Evolutionary conservation across 2,797 vertebrate genomes (phyloP), one percentile per base, ranked within the genome.

Genomic region (Coranthus polyacanthus): DNA sequence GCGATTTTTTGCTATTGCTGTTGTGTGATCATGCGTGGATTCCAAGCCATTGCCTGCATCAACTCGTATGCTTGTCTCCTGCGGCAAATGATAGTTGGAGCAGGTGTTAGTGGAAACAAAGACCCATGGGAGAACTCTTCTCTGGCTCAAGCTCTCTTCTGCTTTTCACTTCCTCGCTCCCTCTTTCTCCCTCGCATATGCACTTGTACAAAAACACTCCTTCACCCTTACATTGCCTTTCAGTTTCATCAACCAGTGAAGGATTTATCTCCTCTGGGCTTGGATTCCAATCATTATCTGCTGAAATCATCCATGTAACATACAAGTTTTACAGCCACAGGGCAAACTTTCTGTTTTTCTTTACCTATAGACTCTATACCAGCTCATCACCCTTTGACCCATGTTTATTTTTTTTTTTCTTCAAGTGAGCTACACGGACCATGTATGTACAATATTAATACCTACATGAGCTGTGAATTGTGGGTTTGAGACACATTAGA

Each of bases 91-190:
- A 69, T 61, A 72, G 59, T 60, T 57, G 57, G 69, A 83, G 88
- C 90, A 93, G 91, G 87, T 93, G 88, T 87, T 89, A 26, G 56
- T 81, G 71, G 66, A 84, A 83, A 83, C 66, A 78, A 58, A 85
- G 78, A 64, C 60, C 72, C 34, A 54, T 67, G 50, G 76, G 60
- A 89, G 57, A 75, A 65, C 63, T 69, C 66, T 75, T 61, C 11
- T 57, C 47, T 45, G 20, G 21, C 29, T 78, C 52, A 9, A 10
- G 38, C n/a, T 54, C n/a, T 22, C 26, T 49, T 46, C 74, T 51
- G 73, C 18, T 56, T 58, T 68, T 75, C 45, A 21, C 55, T 49
- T 20, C 49, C 45, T 64, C 17, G 32, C 22, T 52, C 72, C 61
- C 41, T 41, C 32, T 50, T 46, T 39, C 32, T 52, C 10, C 37